Conservation (phyloP, 2,888 invertebrate species). For the Megalurothrips usitatus region DNA sequence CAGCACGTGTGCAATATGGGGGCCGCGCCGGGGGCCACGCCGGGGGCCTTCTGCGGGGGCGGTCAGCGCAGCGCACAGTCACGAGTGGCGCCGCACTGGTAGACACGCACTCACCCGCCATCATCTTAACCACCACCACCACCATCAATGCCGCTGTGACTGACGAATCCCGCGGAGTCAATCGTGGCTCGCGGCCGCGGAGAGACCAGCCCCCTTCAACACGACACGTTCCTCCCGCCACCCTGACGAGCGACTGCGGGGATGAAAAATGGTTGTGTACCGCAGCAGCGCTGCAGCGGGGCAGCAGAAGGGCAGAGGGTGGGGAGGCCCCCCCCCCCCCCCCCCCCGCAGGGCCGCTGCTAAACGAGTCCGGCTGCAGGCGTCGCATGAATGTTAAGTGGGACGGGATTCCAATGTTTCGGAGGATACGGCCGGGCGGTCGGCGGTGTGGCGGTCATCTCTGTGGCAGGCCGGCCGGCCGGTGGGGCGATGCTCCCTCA, state of each 20-base stretch:
- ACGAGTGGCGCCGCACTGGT: too few species aligned
- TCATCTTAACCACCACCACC: too few species aligned
- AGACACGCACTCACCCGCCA: too few species aligned
- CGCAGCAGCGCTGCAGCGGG: not conserved
- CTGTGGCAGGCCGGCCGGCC: not conserved
- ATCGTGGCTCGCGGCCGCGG: not conserved
- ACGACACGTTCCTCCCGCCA: not conserved
- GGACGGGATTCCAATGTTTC: not conserved
- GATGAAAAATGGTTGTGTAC: constrained; percentile 21
- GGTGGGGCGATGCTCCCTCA: too few species aligned
- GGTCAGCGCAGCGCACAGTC: too few species aligned
- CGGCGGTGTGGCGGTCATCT: not conserved
- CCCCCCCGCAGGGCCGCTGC: too few species aligned
- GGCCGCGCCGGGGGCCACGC: too few species aligned
- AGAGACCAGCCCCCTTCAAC: too few species aligned
- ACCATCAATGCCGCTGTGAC: too few species aligned
- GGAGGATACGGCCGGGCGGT: not conserved
- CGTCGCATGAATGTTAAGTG: constrained; percentile 15
- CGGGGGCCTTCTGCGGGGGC: too few species aligned
- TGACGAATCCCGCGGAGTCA: not conserved
- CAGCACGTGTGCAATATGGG: too few species aligned
- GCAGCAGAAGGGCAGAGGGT: not conserved
- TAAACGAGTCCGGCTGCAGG: not conserved
- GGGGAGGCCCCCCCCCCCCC: not conserved
- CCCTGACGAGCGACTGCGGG: not conserved